Evolutionary conservation across 2,888 invertebrate genomes (phyloP), one percentile per base, ranked within the genome.

Genomic region (Plagiodera versicolora): DNA sequence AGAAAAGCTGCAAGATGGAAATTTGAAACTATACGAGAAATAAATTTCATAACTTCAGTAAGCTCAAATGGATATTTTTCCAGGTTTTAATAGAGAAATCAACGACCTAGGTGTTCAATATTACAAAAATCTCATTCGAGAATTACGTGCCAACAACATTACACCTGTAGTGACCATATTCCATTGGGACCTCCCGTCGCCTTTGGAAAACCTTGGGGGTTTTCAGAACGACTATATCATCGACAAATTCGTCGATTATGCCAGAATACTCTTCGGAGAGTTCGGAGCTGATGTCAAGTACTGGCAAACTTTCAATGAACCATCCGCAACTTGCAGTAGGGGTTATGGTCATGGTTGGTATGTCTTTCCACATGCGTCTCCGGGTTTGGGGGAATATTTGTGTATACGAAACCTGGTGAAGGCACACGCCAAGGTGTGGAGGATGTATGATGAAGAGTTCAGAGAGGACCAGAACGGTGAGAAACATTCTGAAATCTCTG

Each of bases 61-160:
- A n/a, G n/a, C n/a, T n/a, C n/a, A n/a, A n/a, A n/a, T n/a, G n/a
- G n/a, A n/a, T n/a, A n/a, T n/a, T n/a, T 6, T 24, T 20, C 9
- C 24, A 14, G 92, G 90, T 11, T 81, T 85, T 58, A 82, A 84
- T n/a, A 85, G 87, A 69, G 75, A 84, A 20, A 80, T 91, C 20
- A 94, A 90, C 74, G 80, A 83, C 47, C 82, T 84, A 1, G 94
- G 91, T 17, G 82, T 94, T 9, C 80, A 85, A 58, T 70, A 70
- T 56, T 71, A 71, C 52, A 60, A 60, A n/a, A 67, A 69, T 39
- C 32, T 71, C 16, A 63, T 67, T 9, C 54, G 20, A n/a, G 83
- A 78, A 52, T 78, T 87, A 0, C 68, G 83, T 18, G 79, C 73
- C 44, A 81, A 81, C 55, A 81, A 81, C 14, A 84, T 88, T 17